Evolutionary conservation across 2,797 vertebrate species (phyloP).

Genomic region (Argyrosomus regius): DNA sequence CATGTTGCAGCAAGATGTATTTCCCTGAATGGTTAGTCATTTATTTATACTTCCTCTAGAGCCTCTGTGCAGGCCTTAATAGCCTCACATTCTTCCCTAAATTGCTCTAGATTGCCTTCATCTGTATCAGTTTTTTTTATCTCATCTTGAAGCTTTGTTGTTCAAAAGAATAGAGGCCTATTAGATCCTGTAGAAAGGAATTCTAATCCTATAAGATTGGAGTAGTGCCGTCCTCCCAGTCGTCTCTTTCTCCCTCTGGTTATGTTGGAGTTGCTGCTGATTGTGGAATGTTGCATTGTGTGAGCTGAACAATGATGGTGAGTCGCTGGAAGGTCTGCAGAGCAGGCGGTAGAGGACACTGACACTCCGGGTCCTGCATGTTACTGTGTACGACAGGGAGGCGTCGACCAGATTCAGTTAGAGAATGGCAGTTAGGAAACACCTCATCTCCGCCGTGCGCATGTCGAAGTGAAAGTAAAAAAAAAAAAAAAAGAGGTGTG

Average conservation of each 20-base stretch:
- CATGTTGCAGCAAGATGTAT: conserved; percentile 34
- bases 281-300: conserved; percentile 68
- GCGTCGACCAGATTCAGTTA: background rate
- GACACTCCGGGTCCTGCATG: conserved; percentile 22
- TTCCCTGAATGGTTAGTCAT: conserved; percentile 45
- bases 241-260: conserved; percentile 48
- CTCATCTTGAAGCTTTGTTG: conserved; percentile 63
- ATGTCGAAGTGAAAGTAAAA: background rate
- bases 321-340: conserved; percentile 25
- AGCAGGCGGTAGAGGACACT: conserved; percentile 14
- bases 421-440: conserved; percentile 4
- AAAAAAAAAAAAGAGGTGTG: background rate
- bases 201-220: conserved; percentile 69
- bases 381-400: conserved; percentile 20
- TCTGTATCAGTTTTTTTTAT: conserved; percentile 58
- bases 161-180: conserved; percentile 62
- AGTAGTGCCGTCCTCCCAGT: conserved; percentile 46
- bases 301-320: conserved; percentile 56
- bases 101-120: conserved; percentile 67
- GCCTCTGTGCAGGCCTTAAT: conserved; percentile 51
- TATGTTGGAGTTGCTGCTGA: conserved; percentile 52
- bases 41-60: conserved; percentile 58
- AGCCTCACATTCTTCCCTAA: conserved; percentile 60
- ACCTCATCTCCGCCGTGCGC: background rate
- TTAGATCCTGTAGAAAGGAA: conserved; percentile 61